These are phyloP conservation scores for Prosopocoilus inquinatus DNA, from an alignment of 2,888 invertebrate species.

Conservation along the genomic window DNA sequence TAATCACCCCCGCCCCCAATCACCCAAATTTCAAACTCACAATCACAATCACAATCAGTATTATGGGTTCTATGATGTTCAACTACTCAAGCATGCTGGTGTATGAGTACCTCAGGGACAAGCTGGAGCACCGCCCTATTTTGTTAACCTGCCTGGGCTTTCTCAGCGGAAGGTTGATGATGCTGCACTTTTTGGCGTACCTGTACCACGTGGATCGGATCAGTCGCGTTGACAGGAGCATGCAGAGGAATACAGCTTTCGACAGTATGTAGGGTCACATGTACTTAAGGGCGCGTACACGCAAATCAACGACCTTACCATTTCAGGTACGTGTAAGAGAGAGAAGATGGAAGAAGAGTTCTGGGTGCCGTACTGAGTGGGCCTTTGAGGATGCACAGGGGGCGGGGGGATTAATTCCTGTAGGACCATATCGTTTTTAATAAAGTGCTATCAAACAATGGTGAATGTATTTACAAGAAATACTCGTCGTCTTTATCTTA, in stretches of 20 bases:
- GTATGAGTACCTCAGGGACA: constrained; percentile 35
- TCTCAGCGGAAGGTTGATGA: constrained; percentile 40
- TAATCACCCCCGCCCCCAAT: constrained; percentile 3
- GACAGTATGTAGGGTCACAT: constrained; percentile 26
- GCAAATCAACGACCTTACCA: too few species aligned
- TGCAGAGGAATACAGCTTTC: constrained; percentile 23
- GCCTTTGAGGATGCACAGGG: too few species aligned
- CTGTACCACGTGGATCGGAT: constrained; percentile 43
- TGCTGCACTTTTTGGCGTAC: constrained; percentile 42
- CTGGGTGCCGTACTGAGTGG: too few species aligned
- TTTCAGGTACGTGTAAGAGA: too few species aligned
- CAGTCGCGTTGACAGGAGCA: constrained; percentile 24
- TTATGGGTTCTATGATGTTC: constrained; percentile 44
- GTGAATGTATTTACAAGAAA: too few species aligned
- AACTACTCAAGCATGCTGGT: constrained; percentile 40
- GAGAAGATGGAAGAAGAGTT: too few species aligned
- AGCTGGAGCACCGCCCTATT: constrained; percentile 25
- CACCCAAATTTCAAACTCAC: background rate
- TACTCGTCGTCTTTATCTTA: too few species aligned
- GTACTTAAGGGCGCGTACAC: background rate
- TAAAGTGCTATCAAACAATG: too few species aligned
- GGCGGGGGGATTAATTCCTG: too few species aligned
- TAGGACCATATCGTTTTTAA: too few species aligned
- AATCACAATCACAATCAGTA: constrained; percentile 28
- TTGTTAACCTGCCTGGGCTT: constrained; percentile 38